A percentile compares a stretch with the other conserved stretches of the same genome.
Evolutionary conservation across 2,797 vertebrate genomes (phyloP).

Genomic region (Liparis tanakae): DNA sequence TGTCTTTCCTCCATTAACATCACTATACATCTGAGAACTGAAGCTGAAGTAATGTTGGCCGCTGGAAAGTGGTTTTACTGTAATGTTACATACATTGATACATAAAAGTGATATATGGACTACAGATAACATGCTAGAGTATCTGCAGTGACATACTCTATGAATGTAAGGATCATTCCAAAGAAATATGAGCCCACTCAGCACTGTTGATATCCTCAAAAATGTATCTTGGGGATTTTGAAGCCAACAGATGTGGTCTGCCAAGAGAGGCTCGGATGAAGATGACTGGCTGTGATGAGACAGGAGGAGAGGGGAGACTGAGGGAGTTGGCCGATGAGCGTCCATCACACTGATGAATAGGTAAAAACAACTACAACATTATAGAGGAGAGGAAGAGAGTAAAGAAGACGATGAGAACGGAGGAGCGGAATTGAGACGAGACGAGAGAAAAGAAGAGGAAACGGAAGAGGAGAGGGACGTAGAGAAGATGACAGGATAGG

Average conservation of each 20-base stretch:
- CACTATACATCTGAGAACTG: constrained; percentile 13
- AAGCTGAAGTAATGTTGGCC: constrained; percentile 26
- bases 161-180: too few species aligned
- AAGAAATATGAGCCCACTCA: background rate
- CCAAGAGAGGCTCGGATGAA: constrained; percentile 15
- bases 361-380: constrained; percentile 63
- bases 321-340: constrained; percentile 36
- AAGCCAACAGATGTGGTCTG: constrained; percentile 2
- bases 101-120: constrained; percentile 7
- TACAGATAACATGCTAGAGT: constrained; percentile 1
- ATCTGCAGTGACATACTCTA: background rate
- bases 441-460: background rate
- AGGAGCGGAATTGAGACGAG: background rate
- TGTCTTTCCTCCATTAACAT: constrained; percentile 21
- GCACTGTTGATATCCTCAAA: background rate
- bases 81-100: constrained; percentile 6
- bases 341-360: constrained; percentile 59
- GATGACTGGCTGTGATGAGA: constrained; percentile 22
- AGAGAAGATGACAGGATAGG: background rate
- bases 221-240: constrained; percentile 11
- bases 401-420: background rate
- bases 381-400: constrained; percentile 12
- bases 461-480: background rate
- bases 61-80: background rate
- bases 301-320: constrained; percentile 26